Evolutionary conservation across 2,888 invertebrate genomes (phyloP).

Genomic region (Amphipyra berbera): DNA sequence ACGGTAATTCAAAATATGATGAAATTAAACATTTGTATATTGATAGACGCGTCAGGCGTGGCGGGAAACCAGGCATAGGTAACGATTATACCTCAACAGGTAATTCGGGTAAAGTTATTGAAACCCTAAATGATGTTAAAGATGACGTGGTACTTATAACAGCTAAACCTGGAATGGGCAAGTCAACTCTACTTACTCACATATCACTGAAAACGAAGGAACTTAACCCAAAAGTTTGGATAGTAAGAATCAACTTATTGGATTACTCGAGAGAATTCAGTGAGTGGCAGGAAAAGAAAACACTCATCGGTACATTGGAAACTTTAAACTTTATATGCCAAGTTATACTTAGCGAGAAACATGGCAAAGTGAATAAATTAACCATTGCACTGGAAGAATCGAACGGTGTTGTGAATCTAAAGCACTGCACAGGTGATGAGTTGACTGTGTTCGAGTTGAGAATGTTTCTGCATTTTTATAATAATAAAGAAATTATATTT

Average conservation of each 20-base stretch:
- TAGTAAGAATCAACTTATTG: conserved; percentile 35
- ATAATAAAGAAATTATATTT: conserved; percentile 27
- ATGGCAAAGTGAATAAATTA: background rate
- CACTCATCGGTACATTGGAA: conserved; percentile 8
- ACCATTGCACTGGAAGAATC: conserved; percentile 1
- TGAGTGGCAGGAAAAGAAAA: conserved; percentile 18
- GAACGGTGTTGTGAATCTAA: conserved; percentile 2
- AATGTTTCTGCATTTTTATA: conserved; percentile 32
- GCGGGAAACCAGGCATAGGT: background rate
- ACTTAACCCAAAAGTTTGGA: conserved; percentile 26
- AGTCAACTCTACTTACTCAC: conserved; percentile 48
- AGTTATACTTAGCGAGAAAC: background rate
- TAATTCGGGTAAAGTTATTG: background rate
- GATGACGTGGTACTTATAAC: conserved; percentile 27
- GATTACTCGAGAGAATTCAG: conserved; percentile 21
- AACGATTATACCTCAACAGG: background rate
- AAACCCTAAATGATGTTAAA: background rate
- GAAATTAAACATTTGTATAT: conserved; percentile 38
- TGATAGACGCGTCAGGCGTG: conserved; percentile 10
- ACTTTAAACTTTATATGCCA: conserved; percentile 11
- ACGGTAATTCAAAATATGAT: conserved; percentile 24
- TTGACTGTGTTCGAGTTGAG: conserved; percentile 12
- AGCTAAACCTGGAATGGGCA: conserved; percentile 50
- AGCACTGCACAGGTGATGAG: background rate
- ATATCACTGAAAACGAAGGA: conserved; percentile 35